Conservation (phyloP, 53 echinoderm and acorn worm species). For the Zoroaster sp. region DNA sequence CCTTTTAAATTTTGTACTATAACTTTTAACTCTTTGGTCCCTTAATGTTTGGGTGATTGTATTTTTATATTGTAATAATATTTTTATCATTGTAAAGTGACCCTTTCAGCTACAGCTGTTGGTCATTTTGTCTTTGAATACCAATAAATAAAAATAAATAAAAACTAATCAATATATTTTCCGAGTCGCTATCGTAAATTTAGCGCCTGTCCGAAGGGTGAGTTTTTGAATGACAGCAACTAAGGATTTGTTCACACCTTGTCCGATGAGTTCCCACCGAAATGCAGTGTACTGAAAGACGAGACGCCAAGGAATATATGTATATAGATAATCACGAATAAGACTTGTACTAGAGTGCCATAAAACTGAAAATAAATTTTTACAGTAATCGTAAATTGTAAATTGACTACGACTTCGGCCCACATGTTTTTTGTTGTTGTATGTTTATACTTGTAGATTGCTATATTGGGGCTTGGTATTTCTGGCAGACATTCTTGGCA, state of each 20-base stretch:
- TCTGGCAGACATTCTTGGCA: not conserved
- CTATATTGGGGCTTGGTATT: not conserved
- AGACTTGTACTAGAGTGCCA: too few relatives aligned
- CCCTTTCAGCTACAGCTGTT: too few relatives aligned
- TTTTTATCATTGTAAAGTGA: too few relatives aligned
- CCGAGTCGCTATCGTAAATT: not conserved
- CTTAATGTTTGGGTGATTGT: too few relatives aligned
- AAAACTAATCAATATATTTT: not conserved
- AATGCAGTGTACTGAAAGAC: not conserved
- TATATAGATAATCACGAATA: not conserved
- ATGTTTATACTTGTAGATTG: not conserved
- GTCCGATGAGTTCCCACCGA: not conserved
- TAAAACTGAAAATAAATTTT: not conserved
- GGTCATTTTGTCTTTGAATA: too few relatives aligned
- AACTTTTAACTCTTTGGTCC: too few relatives aligned
- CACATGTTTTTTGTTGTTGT: too few relatives aligned
- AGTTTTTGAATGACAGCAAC: not conserved
- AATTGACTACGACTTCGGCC: not conserved
- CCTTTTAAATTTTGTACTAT: too few relatives aligned
- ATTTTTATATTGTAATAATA: too few relatives aligned
- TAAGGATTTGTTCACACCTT: not conserved
- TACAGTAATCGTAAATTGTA: slow-evolving; percentile 18
- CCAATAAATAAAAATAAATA: not conserved
- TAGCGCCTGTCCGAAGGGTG: not conserved
- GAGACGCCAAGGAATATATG: not conserved